phyloP scores from a whole-genome alignment of 2,113 vertebrate genomes.

The Sinocyclocheilus grahami region DNA sequence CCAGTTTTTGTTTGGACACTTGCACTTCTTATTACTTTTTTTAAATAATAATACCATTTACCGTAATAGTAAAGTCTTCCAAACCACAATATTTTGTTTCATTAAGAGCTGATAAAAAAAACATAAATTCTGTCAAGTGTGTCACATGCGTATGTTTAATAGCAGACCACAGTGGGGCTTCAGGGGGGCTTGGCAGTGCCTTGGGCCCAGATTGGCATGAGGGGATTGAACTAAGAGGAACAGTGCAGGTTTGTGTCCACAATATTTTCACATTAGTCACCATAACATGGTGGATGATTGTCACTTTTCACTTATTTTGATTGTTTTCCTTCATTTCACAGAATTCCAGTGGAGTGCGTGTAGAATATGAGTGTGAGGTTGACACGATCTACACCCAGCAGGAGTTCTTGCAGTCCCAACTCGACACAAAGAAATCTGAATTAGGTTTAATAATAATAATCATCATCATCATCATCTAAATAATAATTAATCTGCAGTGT shows the following conservation, averaged over 20 bases:
- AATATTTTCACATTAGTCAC: background rate
- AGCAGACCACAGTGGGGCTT: conserved; percentile 47
- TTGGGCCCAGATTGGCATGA: conserved; percentile 95
- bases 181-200: conserved; percentile 81
- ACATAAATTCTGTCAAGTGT: background rate
- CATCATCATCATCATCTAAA: background rate
- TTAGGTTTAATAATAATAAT: conserved; percentile 58
- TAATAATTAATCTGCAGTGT: background rate
- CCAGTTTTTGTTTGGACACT: no score
- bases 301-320: background rate
- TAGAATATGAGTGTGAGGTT: conserved; percentile 89
- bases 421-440: conserved; percentile 55
- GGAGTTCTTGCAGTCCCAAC: conserved; percentile 76
- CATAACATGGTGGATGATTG: background rate
- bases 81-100: background rate
- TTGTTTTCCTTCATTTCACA: conserved; percentile 64
- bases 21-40: no score
- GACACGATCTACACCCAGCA: conserved; percentile 79
- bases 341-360: conserved; percentile 80
- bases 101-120: background rate
- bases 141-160: conserved; percentile 48
- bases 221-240: conserved; percentile 83
- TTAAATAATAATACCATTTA: no score
- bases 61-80: no score
- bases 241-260: conserved; percentile 76